These are phyloP conservation scores for Labia minor DNA, from an alignment of 2,888 invertebrate genomes.

Conservation along the genomic window DNA sequence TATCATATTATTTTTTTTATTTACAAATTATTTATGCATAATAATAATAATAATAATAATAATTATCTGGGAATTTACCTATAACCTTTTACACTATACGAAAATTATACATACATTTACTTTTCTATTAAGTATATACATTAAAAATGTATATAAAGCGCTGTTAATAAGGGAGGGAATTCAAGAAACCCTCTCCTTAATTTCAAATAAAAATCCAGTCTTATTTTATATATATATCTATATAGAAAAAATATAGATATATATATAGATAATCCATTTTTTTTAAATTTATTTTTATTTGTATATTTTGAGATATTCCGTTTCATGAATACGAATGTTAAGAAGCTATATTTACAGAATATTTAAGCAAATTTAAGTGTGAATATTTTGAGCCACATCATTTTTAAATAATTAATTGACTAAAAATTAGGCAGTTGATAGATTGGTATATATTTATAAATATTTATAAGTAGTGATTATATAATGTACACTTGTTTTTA, in stretches of 20 bases:
- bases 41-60: background rate
- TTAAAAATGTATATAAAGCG: background rate
- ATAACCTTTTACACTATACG: background rate
- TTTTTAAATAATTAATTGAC: constrained; percentile 1
- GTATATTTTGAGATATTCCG: background rate
- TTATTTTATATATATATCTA: background rate
- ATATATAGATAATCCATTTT: background rate
- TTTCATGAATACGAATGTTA: background rate
- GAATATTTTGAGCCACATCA: constrained; percentile 13
- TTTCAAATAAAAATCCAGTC: constrained; percentile 1
- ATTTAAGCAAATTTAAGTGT: background rate
- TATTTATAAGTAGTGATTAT: background rate
- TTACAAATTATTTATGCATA: background rate
- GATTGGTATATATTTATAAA: background rate
- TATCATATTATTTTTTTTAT: no score
- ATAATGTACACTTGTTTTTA: background rate
- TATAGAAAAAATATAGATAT: no score
- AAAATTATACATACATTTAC: background rate
- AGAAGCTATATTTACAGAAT: background rate
- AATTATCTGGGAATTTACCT: background rate
- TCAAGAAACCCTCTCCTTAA: background rate
- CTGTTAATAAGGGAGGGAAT: background rate
- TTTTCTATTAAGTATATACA: background rate
- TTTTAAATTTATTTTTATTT: no score
- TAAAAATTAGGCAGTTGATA: background rate